Evolutionary conservation across 2,888 invertebrate species (phyloP), one percentile per base, ranked within the genome.

Genomic region (Eremobia ochroleuca): DNA sequence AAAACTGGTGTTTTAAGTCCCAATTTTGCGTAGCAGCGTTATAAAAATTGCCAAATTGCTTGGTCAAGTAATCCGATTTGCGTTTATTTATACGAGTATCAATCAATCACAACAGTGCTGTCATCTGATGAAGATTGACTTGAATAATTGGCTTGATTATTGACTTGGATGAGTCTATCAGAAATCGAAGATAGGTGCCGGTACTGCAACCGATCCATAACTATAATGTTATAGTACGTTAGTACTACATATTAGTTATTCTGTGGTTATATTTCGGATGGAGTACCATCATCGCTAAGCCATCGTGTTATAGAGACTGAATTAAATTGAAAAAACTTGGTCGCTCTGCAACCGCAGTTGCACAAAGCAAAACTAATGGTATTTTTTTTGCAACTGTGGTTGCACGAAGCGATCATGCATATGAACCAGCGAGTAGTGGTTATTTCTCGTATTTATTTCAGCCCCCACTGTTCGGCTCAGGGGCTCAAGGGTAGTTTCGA

Each of bases 71-170:
- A 34, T 67, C n/a, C 21, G 58, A 61, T 67, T 67, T 15, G 8
- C 40, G 34, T 61, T 52, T 76, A 52, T 34, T 68, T 43, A 34
- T 18, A 68, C n/a, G n/a, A n/a, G n/a, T n/a, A 68, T 25, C 28
- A 55, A n/a, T 77, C 62, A 43, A 64, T 55, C 61, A 34, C 18
- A 28, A 62, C 13, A 77, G 59, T n/a, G 40, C 76, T 62, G 31
- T 28, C 52, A 34, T 55, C 18, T 52, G 28, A 62, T 52, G 61
- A 77, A n/a, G n/a, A n/a, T n/a, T n/a, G n/a, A n/a, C n/a, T n/a
- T n/a, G n/a, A n/a, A n/a, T n/a, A n/a, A n/a, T n/a, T n/a, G n/a
- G n/a, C n/a, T n/a, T n/a, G n/a, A n/a, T n/a, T n/a, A n/a, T n/a
- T n/a, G n/a, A n/a, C n/a, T 52, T 64, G 15, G 34, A 25, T 28